A percentile compares a stretch with the other conserved stretches of the same genome.
phyloP scores from a whole-genome alignment of 1,140 invertebrate species.

The Apocrypta bakeri region DNA sequence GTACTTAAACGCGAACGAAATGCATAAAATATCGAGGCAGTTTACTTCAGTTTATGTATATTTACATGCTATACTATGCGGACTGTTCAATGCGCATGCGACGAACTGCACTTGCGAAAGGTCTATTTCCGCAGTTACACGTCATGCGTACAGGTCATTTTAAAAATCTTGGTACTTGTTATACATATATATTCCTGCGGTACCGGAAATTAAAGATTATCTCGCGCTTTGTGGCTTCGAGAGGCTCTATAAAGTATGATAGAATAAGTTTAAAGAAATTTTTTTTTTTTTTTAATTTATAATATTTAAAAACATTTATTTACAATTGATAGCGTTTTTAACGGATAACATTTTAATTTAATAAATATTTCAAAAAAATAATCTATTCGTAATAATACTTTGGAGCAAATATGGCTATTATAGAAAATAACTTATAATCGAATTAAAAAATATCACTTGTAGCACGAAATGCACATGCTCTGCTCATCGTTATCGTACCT shows the following conservation, averaged over 20 bases:
- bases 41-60: neutral
- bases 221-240: no score
- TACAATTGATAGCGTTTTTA: neutral
- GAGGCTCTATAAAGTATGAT: no score
- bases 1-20: neutral
- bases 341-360: neutral
- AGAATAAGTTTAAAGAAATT: no score
- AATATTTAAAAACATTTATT: neutral
- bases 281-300: neutral
- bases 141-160: neutral
- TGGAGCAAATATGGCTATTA: neutral
- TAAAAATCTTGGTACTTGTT: no score
- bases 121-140: neutral
- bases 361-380: neutral
- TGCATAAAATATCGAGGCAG: neutral
- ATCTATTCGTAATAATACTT: neutral
- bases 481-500: neutral
- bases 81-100: neutral
- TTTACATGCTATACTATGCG: neutral
- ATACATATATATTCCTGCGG: no score
- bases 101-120: neutral
- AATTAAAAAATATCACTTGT: neutral
- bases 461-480: neutral
- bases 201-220: no score
- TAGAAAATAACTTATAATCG: neutral